phyloP scores from a whole-genome alignment of 1,140 invertebrate species.

The Drosophila watanabei region DNA sequence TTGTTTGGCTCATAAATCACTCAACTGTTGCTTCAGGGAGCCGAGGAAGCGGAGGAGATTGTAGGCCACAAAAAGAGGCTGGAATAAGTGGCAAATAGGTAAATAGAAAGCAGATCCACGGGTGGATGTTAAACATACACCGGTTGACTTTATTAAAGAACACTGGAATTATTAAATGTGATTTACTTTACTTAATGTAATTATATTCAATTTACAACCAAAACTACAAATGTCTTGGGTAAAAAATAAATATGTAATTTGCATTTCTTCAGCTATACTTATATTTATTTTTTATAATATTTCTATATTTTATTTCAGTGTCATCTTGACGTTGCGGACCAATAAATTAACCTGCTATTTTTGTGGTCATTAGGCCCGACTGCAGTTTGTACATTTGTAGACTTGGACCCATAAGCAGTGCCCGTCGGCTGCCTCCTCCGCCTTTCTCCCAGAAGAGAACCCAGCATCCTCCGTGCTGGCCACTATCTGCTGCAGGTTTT shows the following conservation, averaged over 20 bases:
- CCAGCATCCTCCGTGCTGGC: slow-evolving; percentile 10
- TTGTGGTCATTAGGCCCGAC: slow-evolving; percentile 74
- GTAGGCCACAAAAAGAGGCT: slow-evolving; percentile 12
- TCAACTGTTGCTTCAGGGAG: slow-evolving; percentile 20
- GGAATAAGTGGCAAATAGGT: slow-evolving; percentile 2
- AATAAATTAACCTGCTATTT: slow-evolving; percentile 79
- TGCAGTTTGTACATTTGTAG: slow-evolving; percentile 64
- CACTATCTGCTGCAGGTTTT: slow-evolving; percentile 55
- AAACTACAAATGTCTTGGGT: background rate
- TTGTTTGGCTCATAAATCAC: slow-evolving; percentile 56
- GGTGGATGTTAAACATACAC: background rate
- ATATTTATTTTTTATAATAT: background rate
- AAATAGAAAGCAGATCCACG: slow-evolving; percentile 14
- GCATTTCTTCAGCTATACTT: background rate
- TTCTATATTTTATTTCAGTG: slow-evolving; percentile 1
- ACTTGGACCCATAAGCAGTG: slow-evolving; percentile 4
- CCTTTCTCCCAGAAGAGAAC: slow-evolving; percentile 16
- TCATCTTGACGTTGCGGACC: slow-evolving; percentile 50
- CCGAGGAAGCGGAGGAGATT: background rate
- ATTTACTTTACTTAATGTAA: background rate
- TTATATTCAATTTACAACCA: no score
- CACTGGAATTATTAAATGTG: background rate
- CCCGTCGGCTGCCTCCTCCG: slow-evolving; percentile 1
- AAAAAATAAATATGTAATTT: no score
- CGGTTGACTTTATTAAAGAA: background rate